phyloP scores from a whole-genome alignment of 2,797 vertebrate genomes.

The Hippocampus kuda region DNA sequence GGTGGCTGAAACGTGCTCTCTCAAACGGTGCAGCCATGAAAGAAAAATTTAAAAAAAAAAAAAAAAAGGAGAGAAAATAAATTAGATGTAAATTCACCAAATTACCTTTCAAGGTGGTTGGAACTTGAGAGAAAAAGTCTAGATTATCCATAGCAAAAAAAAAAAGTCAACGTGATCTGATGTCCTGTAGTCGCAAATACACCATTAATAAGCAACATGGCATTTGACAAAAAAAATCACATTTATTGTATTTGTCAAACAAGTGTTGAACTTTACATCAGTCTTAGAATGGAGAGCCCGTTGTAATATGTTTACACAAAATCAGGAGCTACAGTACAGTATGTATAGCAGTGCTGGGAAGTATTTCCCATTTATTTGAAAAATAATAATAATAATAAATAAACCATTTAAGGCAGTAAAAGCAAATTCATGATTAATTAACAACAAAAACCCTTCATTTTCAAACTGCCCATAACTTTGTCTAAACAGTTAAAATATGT shows the following conservation, averaged over 20 bases:
- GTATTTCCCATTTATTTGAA: conserved; percentile 52
- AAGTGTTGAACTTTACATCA: conserved; percentile 99
- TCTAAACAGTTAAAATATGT: conserved; percentile 23
- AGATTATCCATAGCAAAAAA: conserved; percentile 50
- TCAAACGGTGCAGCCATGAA: conserved; percentile 50
- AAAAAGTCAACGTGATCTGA: conserved; percentile 34
- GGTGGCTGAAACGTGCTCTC: conserved; percentile 47
- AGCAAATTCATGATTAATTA: conserved; percentile 78
- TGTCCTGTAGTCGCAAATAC: conserved; percentile 44
- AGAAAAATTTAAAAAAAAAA: conserved; percentile 31
- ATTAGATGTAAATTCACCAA: conserved; percentile 35
- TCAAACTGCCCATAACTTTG: conserved; percentile 61
- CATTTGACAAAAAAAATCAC: conserved; percentile 94
- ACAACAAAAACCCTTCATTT: conserved; percentile 54
- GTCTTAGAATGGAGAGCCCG: conserved; percentile 91
- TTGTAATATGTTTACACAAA: conserved; percentile 95
- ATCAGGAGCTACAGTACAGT: conserved; percentile 76
- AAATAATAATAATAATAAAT: conserved; percentile 58
- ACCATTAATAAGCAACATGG: conserved; percentile 62
- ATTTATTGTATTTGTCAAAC: conserved; percentile 99
- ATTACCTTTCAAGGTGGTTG: conserved; percentile 49
- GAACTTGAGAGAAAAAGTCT: conserved; percentile 61
- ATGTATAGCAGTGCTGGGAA: conserved; percentile 84
- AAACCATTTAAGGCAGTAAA: conserved; percentile 85
- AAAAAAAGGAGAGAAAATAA: conserved; percentile 36